phyloP scores from a whole-genome alignment of 2,113 vertebrate genomes.

The Tragulus kanchil region DNA sequence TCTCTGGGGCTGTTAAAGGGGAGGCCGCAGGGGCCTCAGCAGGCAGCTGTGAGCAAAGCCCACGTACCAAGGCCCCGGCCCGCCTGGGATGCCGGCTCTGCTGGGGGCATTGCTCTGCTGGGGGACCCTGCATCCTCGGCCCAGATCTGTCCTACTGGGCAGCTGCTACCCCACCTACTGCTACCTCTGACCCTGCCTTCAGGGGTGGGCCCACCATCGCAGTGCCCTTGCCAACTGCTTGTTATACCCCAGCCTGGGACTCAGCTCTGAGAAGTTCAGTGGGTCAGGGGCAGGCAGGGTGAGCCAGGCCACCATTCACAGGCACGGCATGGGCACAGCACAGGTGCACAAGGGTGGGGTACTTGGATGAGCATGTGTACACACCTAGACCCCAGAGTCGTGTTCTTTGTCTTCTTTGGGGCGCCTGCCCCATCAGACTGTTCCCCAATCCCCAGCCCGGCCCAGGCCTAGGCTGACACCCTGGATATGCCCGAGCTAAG shows the following conservation, averaged over 20 bases:
- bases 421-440: not conserved
- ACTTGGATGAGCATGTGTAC: not conserved
- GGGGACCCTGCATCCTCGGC: not conserved
- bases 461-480: not conserved
- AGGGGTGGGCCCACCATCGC: not conserved
- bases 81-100: not conserved
- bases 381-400: not conserved
- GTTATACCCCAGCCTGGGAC: not conserved
- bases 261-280: not conserved
- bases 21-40: not conserved
- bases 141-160: not conserved
- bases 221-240: not conserved
- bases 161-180: not conserved
- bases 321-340: not conserved
- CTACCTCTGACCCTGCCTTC: not conserved
- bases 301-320: not conserved
- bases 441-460: no score
- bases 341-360: accelerated
- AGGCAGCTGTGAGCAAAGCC: not conserved
- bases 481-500: not conserved
- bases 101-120: not conserved
- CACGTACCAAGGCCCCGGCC: not conserved
- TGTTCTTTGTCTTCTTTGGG: not conserved
- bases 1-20: not conserved
- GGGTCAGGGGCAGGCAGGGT: no score